Percentiles rank a stretch among this genome's conserved stretches.
Evolutionary conservation across 2,888 invertebrate species (phyloP).

Genomic region (Tetanocera ferruginea): DNA sequence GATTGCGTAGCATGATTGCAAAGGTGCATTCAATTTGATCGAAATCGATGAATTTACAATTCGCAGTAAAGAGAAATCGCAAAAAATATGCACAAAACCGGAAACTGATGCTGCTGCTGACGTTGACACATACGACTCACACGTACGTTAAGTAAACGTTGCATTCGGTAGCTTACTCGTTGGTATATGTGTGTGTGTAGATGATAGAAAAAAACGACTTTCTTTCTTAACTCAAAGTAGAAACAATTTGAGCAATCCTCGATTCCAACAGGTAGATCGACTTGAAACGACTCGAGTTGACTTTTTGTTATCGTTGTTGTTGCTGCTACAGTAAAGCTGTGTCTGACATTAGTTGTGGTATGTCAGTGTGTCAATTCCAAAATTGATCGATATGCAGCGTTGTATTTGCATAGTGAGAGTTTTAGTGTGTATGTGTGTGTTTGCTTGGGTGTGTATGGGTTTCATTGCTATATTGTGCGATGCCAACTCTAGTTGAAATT

Average conservation of each 20-base stretch:
- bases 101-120: constrained; percentile 8
- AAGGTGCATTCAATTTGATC: constrained; percentile 17
- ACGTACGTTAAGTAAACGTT: background rate
- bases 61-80: background rate
- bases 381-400: background rate
- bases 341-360: constrained; percentile 3
- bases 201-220: constrained; percentile 22
- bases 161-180: background rate
- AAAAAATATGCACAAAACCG: constrained; percentile 1
- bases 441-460: background rate
- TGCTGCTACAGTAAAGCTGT: background rate
- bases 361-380: background rate
- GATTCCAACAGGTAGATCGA: constrained; percentile 18
- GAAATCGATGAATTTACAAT: constrained; percentile 32
- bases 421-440: background rate
- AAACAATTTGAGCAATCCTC: constrained; percentile 3
- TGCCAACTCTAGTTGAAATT: constrained; percentile 8
- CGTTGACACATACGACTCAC: background rate
- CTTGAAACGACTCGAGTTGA: background rate
- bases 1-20: background rate
- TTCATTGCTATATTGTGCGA: background rate
- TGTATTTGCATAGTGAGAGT: background rate
- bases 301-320: background rate
- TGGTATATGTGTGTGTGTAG: background rate
- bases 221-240: constrained; percentile 9